Conservation (phyloP, 2,113 vertebrate genomes). For the Phalacrocorax carbo region DNA sequence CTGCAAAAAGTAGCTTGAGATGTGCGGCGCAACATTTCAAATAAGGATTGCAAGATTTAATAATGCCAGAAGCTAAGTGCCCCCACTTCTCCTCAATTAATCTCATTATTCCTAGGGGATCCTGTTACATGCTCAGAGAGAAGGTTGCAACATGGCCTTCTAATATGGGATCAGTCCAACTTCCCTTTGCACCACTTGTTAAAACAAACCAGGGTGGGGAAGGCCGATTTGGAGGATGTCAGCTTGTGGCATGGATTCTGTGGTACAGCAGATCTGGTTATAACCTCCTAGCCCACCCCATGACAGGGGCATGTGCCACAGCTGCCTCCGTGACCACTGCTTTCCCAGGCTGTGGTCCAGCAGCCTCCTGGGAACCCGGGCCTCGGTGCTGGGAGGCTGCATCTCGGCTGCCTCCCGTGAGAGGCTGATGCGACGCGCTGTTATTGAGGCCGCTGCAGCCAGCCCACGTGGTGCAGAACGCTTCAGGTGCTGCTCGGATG, state of each 20-base stretch:
- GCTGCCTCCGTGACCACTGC: background rate
- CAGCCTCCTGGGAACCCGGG: fast-evolving
- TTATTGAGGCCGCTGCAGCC: background rate
- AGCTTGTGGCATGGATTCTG: background rate
- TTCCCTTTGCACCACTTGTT: background rate
- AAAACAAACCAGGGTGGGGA: background rate
- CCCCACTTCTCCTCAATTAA: slow-evolving; percentile 39
- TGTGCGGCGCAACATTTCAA: slow-evolving; percentile 40
- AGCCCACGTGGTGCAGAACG: background rate
- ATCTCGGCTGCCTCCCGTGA: fast-evolving
- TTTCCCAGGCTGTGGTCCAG: background rate
- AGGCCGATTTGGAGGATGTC: background rate
- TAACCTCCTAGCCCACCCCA: background rate
- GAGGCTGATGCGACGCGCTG: background rate
- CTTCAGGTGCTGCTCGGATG: background rate
- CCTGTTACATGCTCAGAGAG: slow-evolving; percentile 8
- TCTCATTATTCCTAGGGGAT: slow-evolving; percentile 45
- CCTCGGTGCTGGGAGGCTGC: background rate
- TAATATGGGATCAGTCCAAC: background rate
- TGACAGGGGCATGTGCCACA: fast-evolving
- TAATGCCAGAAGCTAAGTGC: slow-evolving; percentile 38
- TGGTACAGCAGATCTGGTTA: background rate
- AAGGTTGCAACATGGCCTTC: background rate
- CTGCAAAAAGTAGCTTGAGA: slow-evolving; percentile 47
- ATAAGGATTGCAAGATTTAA: slow-evolving; percentile 51